Evolutionary conservation across 2,797 vertebrate species (phyloP), one percentile per base, ranked within the genome.

Genomic region (Momotus momota): DNA sequence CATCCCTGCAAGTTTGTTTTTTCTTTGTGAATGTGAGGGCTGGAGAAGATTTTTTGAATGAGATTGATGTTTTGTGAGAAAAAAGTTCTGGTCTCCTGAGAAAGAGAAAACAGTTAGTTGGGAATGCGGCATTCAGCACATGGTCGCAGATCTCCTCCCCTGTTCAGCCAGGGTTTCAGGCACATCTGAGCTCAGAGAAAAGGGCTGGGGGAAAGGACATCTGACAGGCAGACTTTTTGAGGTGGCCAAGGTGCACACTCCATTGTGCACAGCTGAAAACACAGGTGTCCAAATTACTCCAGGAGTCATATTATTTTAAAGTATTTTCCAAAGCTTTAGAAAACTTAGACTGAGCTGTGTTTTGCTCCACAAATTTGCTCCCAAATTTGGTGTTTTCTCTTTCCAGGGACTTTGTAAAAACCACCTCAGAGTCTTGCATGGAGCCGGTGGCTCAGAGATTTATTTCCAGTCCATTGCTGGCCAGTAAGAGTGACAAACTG

Each of bases 361-460:
- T 86, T 91, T 60, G 14, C 38, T 78, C 31, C 19, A 62, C n/a
- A 60, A 82, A 52, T 79, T 52, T 85, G 14, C 29, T 94, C 60
- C 33, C 20, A 79, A 20, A 55, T 70, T 19, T 81, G 6, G 48
- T 7, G 8, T 4, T 67, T 88, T 88, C 57, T 64, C 2, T 94
- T 92, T 51, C 33, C 57, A 45, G 52, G 3, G 29, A n/a, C 41
- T 74, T 74, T 18, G 25, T 69, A 51, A 78, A 92, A 92, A 55
- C 0, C 43, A 29, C 52, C 26, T 90, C 55, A 40, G 38, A 25
- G 18, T 41, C 62, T 43, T 0, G 0, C 33, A 52, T 29, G 62
- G 48, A 70, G 31, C 3, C 88, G 41, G 22, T 11, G 7, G n/a
- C 72, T 92, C 66, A 60, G 46, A 61, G 48, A 26, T 81, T 79